Percentiles rank a stretch among this genome's conserved stretches.
phyloP scores from a whole-genome alignment of 2,888 invertebrate species.

The Acrobasis suavella region DNA sequence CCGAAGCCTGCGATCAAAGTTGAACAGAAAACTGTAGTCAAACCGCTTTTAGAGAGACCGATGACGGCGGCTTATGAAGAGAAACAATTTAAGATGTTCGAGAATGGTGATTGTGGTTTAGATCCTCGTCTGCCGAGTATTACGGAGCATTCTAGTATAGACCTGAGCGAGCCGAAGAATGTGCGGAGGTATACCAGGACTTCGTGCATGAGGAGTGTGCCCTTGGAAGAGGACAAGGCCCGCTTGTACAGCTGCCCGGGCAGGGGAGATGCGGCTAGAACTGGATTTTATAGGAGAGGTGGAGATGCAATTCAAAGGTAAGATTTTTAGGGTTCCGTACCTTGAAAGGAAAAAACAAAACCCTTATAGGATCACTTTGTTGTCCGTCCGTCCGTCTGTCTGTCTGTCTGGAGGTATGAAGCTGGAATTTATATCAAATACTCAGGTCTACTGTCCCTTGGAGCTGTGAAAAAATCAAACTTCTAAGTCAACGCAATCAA shows the following conservation, averaged over 20 bases:
- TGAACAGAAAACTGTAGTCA: conserved; percentile 25
- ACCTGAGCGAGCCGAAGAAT: conserved; percentile 40
- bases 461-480: no score
- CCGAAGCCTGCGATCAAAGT: conserved; percentile 11
- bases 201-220: conserved; percentile 45
- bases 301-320: conserved; percentile 67
- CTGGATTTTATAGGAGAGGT: conserved; percentile 60
- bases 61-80: conserved; percentile 32
- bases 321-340: no score
- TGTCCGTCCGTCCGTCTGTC: no score
- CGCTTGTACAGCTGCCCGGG: conserved; percentile 53
- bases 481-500: no score
- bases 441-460: no score
- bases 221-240: conserved; percentile 41
- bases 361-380: no score
- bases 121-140: conserved; percentile 65
- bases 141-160: conserved; percentile 65
- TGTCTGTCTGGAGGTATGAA: no score
- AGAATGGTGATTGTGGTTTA: conserved; percentile 59
- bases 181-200: conserved; percentile 31
- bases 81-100: conserved; percentile 53
- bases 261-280: conserved; percentile 47
- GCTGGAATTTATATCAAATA: no score
- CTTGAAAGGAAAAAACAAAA: no score
- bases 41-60: conserved; percentile 28